A percentile compares a stretch with the other conserved stretches of the same genome.
These are phyloP conservation scores for Toxonevra muliebris DNA, from an alignment of 2,888 invertebrate species.

Conservation along the genomic window DNA sequence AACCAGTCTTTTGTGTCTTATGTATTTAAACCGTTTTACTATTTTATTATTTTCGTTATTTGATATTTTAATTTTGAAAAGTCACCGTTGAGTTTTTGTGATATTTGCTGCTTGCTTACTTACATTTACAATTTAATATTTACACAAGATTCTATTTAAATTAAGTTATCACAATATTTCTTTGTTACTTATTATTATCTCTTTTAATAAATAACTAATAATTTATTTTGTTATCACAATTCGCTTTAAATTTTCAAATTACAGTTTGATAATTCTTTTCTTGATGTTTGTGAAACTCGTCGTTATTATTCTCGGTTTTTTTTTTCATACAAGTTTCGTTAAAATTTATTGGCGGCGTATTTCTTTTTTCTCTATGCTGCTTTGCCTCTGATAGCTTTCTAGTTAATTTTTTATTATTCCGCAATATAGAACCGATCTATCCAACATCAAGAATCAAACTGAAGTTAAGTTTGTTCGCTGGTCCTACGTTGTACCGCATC, in stretches of 20 bases:
- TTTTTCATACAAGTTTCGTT: slow-evolving; percentile 1
- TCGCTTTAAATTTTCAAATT: slow-evolving; percentile 4
- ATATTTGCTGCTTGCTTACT: not conserved
- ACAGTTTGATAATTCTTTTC: slow-evolving; percentile 3
- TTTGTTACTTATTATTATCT: not conserved
- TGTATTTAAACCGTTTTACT: no score
- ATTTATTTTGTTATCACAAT: slow-evolving; percentile 13
- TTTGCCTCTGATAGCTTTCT: not conserved
- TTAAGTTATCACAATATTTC: slow-evolving; percentile 22
- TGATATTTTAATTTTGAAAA: no score
- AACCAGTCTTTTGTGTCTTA: no score
- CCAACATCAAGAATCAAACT: slow-evolving; percentile 65
- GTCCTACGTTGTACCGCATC: slow-evolving; percentile 13
- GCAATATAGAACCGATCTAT: slow-evolving; percentile 63
- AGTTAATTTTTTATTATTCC: slow-evolving; percentile 4
- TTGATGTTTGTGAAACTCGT: slow-evolving; percentile 22
- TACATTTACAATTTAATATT: slow-evolving; percentile 16
- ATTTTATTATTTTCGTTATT: no score
- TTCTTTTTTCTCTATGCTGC: not conserved
- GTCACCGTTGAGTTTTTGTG: not conserved
- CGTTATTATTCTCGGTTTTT: slow-evolving; percentile 7
- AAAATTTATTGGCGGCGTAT: not conserved
- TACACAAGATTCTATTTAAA: slow-evolving; percentile 12
- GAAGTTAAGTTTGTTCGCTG: slow-evolving; percentile 40
- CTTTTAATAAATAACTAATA: no score